Evolutionary conservation across 2,113 vertebrate genomes (phyloP).

Genomic region (Typhlomys cinereus): DNA sequence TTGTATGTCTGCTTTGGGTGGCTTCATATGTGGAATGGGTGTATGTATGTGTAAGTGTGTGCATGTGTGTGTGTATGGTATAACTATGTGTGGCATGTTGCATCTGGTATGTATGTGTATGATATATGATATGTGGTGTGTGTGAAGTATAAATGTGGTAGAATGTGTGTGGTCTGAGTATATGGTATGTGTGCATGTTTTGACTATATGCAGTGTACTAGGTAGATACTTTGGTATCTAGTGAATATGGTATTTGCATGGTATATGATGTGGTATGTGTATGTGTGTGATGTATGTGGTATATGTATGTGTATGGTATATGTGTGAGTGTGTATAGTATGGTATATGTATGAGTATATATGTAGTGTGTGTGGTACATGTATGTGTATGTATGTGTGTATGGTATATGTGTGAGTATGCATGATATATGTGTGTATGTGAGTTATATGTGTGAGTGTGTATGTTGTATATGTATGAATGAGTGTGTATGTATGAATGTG

Average conservation of each 20-base stretch:
- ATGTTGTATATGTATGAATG: no score
- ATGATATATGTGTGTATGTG: not conserved
- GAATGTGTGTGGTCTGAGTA: not conserved
- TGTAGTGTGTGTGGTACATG: not conserved
- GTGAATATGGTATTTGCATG: not conserved
- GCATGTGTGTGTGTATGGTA: no score
- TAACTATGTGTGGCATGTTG: no score
- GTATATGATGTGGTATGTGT: not conserved
- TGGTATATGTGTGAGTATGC: no score
- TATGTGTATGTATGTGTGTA: not conserved
- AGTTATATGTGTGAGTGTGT: no score
- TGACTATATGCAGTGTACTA: not conserved
- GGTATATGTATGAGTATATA: not conserved
- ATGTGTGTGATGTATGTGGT: not conserved
- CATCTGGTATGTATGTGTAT: not conserved
- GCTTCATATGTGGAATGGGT: no score
- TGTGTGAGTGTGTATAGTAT: not conserved
- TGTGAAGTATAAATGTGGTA: not conserved
- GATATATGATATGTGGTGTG: not conserved
- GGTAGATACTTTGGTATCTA: not conserved
- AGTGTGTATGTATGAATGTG: no score
- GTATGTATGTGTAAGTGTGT: no score
- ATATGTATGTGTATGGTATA: not conserved
- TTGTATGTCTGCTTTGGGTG: no score
- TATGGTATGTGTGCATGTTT: no score